A percentile compares a stretch with the other conserved stretches of the same genome.
Conservation (phyloP, 2,113 vertebrate species). For the Vulpes ferrilata region DNA sequence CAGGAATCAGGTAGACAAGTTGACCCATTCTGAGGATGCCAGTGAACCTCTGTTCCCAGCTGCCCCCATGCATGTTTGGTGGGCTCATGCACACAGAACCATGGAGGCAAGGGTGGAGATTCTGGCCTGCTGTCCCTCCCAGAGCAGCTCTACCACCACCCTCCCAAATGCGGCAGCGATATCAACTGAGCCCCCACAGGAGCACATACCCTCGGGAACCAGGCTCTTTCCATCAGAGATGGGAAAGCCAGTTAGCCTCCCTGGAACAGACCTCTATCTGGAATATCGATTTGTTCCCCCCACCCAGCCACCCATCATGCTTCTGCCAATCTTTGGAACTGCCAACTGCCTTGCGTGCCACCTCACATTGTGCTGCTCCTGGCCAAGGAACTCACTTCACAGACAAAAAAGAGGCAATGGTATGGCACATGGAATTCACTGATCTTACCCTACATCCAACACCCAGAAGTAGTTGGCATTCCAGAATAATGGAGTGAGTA, state of each 20-base stretch:
- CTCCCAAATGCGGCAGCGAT: neutral
- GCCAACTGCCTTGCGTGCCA: neutral
- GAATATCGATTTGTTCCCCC: neutral
- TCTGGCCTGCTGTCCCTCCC: neutral
- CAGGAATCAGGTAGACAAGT: neutral
- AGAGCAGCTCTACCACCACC: neutral
- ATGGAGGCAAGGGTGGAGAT: neutral
- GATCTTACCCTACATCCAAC: neutral
- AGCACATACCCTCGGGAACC: neutral
- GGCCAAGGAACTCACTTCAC: neutral
- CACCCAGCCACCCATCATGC: rapidly evolving
- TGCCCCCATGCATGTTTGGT: rapidly evolving
- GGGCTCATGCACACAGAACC: neutral
- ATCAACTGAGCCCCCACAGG: rapidly evolving
- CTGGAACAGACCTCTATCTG: rapidly evolving
- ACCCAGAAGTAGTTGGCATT: too few species aligned
- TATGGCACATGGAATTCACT: neutral
- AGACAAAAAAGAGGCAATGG: neutral
- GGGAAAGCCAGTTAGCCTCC: too few species aligned
- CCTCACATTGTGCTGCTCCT: neutral
- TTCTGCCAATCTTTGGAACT: rapidly evolving
- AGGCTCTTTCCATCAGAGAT: neutral
- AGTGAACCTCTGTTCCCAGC: neutral
- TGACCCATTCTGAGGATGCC: neutral
- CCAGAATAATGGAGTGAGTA: neutral